A percentile compares a stretch with the other conserved stretches of the same genome.
Evolutionary conservation across 2,797 vertebrate species (phyloP).

Genomic region (Prionace glauca): DNA sequence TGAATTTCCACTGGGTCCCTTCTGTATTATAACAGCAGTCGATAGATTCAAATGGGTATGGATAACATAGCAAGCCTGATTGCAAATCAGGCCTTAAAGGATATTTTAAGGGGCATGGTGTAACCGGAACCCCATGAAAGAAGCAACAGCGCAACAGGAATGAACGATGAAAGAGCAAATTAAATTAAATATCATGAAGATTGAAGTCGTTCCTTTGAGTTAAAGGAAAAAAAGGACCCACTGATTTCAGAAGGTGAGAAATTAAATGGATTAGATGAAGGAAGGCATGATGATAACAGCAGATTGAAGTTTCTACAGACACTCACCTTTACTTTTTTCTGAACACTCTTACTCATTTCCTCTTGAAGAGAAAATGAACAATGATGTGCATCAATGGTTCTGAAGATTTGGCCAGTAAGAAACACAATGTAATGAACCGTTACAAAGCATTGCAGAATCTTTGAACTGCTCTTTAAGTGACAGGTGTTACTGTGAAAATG

Average conservation of each 20-base stretch:
- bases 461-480: slow-evolving; percentile 11
- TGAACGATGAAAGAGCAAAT: neutral
- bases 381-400: neutral
- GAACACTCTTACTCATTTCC: neutral
- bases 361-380: neutral
- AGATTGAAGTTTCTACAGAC: neutral
- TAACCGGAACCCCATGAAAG: neutral
- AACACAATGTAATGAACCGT: neutral
- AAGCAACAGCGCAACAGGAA: neutral
- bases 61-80: neutral
- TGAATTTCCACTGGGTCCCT: neutral
- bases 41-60: neutral
- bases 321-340: neutral
- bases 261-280: neutral
- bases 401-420: neutral
- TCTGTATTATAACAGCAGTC: neutral
- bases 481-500: slow-evolving; percentile 20
- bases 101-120: neutral
- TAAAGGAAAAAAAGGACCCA: neutral
- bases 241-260: neutral
- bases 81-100: neutral
- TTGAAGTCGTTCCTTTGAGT: neutral
- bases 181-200: neutral
- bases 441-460: neutral
- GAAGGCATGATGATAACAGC: neutral